A percentile compares a stretch with the other conserved stretches of the same genome.
Conservation (phyloP, 2,797 vertebrate species). For the Mionectes olivaceus region DNA sequence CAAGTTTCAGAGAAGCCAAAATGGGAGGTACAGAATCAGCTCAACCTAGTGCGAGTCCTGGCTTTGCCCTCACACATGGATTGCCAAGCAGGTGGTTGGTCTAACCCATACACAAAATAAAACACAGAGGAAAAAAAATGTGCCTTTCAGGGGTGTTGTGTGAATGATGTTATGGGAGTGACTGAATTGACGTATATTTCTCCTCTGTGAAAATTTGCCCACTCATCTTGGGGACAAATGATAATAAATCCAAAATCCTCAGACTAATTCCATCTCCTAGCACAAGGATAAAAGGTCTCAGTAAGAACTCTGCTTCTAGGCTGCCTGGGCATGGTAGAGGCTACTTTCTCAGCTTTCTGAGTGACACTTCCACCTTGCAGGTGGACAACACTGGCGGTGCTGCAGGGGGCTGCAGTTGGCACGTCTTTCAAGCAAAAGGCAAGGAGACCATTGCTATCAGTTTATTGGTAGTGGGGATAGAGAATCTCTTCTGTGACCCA, state of each 20-base stretch:
- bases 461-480: not conserved
- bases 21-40: not conserved
- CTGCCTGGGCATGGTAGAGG: not conserved
- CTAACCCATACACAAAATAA: not conserved
- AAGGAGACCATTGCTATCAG: not conserved
- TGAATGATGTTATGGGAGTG: not conserved
- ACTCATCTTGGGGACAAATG: not conserved
- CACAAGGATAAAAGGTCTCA: not conserved
- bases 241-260: not conserved
- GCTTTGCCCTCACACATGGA: not conserved
- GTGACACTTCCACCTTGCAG: not conserved
- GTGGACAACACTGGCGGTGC: not conserved
- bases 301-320: not conserved
- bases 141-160: fast-evolving
- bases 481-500: not conserved
- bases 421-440: not conserved
- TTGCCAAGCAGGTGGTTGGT: not conserved
- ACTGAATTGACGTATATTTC: not conserved
- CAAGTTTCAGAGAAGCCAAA: not conserved
- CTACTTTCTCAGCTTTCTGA: not conserved
- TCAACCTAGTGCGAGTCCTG: not conserved
- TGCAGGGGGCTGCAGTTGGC: not conserved
- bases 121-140: not conserved
- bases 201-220: not conserved
- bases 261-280: not conserved